These are phyloP conservation scores for Odontophorus gujanensis DNA, from an alignment of 2,113 vertebrate genomes.

Conservation along the genomic window DNA sequence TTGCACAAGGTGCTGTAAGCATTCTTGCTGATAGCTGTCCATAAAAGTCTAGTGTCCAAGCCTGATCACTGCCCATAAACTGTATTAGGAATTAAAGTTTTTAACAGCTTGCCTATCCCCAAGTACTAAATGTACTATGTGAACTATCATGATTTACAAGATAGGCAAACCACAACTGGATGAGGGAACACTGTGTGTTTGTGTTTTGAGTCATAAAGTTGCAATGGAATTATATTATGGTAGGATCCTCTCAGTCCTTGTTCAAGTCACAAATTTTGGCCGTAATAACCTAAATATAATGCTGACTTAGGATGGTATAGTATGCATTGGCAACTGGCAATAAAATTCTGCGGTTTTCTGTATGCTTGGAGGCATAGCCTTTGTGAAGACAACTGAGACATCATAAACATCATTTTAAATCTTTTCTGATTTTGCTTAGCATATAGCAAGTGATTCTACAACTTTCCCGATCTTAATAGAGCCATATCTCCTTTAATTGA, in stretches of 20 bases:
- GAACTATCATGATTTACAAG: background rate
- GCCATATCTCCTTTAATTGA: background rate
- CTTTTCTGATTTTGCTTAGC: background rate
- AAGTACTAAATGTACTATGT: background rate
- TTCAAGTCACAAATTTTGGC: background rate
- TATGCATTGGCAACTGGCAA: background rate
- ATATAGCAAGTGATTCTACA: background rate
- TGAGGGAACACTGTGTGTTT: background rate
- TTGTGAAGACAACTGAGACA: background rate
- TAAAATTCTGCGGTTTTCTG: background rate
- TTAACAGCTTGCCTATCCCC: background rate
- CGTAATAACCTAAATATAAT: background rate
- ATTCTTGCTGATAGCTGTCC: background rate
- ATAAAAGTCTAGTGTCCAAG: background rate
- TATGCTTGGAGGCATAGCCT: background rate
- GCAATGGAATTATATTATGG: background rate
- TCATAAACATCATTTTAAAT: background rate
- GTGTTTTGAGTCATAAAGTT: conserved; percentile 35
- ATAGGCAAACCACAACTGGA: background rate
- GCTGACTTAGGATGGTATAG: background rate
- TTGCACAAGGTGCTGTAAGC: background rate
- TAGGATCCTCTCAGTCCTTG: background rate
- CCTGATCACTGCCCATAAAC: background rate
- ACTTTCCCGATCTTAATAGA: background rate
- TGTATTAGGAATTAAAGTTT: background rate